Percentiles rank a stretch among this genome's conserved stretches.
phyloP scores from a whole-genome alignment of 2,113 vertebrate genomes.

The Ctenomys sociabilis region DNA sequence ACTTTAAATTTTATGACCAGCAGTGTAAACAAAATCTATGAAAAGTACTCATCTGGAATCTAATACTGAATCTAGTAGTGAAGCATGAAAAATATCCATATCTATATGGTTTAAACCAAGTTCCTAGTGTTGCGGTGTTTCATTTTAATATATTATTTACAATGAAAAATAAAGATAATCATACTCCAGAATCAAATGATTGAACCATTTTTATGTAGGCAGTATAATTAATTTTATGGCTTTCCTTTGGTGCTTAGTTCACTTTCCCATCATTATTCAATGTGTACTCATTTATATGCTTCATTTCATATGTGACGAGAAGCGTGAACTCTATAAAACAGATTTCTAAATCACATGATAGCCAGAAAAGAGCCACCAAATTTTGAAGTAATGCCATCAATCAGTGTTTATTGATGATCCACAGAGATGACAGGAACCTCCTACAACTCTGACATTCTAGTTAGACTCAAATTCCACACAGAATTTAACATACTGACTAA shows the following conservation, averaged over 20 bases:
- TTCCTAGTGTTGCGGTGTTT: not conserved
- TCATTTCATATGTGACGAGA: not conserved
- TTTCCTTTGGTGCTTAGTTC: not conserved
- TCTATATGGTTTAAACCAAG: not conserved
- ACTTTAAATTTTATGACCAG: slow-evolving; percentile 53
- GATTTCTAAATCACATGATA: slow-evolving; percentile 24
- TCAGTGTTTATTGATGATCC: not conserved
- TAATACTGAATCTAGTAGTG: not conserved
- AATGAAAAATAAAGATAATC: slow-evolving; percentile 3
- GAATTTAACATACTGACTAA: not conserved
- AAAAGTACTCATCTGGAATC: slow-evolving; percentile 55
- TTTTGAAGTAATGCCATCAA: not conserved
- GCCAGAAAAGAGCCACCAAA: not conserved
- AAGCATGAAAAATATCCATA: slow-evolving; percentile 24
- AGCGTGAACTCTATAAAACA: not conserved
- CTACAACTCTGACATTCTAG: not conserved
- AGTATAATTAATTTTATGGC: not conserved
- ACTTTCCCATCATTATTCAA: not conserved
- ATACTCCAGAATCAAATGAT: not conserved
- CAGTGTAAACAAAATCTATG: slow-evolving; percentile 39
- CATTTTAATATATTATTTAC: slow-evolving; percentile 1
- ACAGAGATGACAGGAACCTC: not conserved
- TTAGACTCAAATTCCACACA: not conserved
- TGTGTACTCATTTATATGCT: not conserved
- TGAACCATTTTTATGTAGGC: not conserved